Base-by-base conservation (phyloP, 2,888 invertebrate genomes). In the Cheilosia variabilis region DNA sequence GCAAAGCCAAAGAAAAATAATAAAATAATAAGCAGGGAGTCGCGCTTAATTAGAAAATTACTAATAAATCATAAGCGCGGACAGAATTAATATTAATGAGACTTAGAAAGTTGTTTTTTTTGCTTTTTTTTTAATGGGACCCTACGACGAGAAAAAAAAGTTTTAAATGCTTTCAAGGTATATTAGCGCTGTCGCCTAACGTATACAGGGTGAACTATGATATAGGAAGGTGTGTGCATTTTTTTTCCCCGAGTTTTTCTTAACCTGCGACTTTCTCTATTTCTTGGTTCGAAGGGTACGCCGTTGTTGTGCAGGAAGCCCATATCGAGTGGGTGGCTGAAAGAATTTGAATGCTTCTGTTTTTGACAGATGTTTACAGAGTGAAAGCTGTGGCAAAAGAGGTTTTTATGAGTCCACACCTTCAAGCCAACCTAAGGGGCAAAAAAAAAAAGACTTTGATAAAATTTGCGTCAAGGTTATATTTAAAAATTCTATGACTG, bases 1-100 rank as follows among this genome's bases (percentile, higher is more conserved):
- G 52, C 22, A 52, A 9, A 27, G 50, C 5, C 27, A 34, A 34
- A 41, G 52, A 50, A 43, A 53, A 78, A 43, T 52, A 43, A 65
- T 65, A 60, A 76, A 73, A 78, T 66, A 82, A 79, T 69, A 75
- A 66, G 37, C 76, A 37, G 47, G 58, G 65, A 71, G 75, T 60
- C 58, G 53, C 60, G 47, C 89, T 90, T 90, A 90, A 90, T 90
- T 90, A 90, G 90, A 90, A 90, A 90, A 90, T 90, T 89, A 89
- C 89, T 89, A 90, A 90, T 90, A 90, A 90, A 89, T 90, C 90
- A 89, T 88, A 88, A 88, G 88, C 89, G 89, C 89, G 89, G 89
- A 88, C 89, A 89, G 65, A 89, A 90, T 90, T 89, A 90, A 90
- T 90, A 90, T 90, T 90, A 90, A 90, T 90, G 90, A 90, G 88